A percentile compares a stretch with the other conserved stretches of the same genome.
Conservation (phyloP, 2,113 vertebrate species). For the Piaya cayana region DNA sequence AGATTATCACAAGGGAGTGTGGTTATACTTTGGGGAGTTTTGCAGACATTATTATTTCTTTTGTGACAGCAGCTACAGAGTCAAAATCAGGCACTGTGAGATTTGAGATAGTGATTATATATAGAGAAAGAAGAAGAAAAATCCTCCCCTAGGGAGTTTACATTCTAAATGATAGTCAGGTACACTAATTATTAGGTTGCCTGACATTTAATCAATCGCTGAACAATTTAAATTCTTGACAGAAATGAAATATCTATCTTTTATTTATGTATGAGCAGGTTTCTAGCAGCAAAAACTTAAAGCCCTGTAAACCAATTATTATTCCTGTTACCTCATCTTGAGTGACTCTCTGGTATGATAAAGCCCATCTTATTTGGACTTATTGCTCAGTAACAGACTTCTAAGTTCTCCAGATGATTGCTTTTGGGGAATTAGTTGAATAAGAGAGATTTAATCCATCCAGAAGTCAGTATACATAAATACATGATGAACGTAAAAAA, state of each 20-base stretch:
- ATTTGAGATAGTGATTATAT: slow-evolving; percentile 25
- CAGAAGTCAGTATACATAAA: slow-evolving; percentile 58
- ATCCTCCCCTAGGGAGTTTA: slow-evolving; percentile 36
- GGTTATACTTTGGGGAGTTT: slow-evolving; percentile 13
- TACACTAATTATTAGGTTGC: slow-evolving; percentile 56
- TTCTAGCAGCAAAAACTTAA: slow-evolving; percentile 56
- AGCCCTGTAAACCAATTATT: slow-evolving; percentile 62
- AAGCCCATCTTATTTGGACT: slow-evolving; percentile 53
- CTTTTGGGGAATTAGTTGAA: slow-evolving; percentile 62
- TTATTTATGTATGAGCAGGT: slow-evolving; percentile 30
- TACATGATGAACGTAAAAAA: slow-evolving; percentile 60
- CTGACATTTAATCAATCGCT: slow-evolving; percentile 62
- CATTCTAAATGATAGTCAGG: slow-evolving; percentile 39
- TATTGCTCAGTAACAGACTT: slow-evolving; percentile 53
- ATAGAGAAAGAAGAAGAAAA: slow-evolving; percentile 28
- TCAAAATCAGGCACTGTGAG: background rate
- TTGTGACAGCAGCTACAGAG: slow-evolving; percentile 24
- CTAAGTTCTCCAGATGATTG: slow-evolving; percentile 58
- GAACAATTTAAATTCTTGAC: slow-evolving; percentile 30
- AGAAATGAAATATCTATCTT: slow-evolving; percentile 45
- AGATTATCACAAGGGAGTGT: slow-evolving; percentile 22
- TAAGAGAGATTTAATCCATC: slow-evolving; percentile 54
- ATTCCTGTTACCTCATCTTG: slow-evolving; percentile 66
- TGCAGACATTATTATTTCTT: slow-evolving; percentile 23
- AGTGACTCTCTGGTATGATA: slow-evolving; percentile 41